phyloP scores from a whole-genome alignment of 2,888 invertebrate species.

The Strigamia crassipes region DNA sequence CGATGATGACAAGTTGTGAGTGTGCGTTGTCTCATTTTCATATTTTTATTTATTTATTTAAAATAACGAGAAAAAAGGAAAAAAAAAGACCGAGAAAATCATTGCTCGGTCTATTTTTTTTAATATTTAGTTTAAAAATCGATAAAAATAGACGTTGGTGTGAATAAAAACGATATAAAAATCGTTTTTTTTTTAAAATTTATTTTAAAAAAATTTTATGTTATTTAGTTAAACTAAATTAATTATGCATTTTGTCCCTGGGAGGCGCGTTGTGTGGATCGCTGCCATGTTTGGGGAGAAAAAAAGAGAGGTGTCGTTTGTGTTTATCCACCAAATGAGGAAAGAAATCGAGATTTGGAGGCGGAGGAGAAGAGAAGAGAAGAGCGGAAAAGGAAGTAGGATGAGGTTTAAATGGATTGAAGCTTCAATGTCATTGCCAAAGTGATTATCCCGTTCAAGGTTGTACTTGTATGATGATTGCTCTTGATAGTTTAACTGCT shows the following conservation, averaged over 20 bases:
- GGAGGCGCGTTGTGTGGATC: not conserved
- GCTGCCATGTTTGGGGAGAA: not conserved
- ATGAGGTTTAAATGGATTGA: constrained; percentile 42
- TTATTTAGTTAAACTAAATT: too few relatives aligned
- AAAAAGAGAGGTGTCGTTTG: not conserved
- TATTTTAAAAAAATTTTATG: too few relatives aligned
- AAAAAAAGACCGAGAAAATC: too few relatives aligned
- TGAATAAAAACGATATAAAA: too few relatives aligned
- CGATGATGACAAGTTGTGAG: constrained; percentile 18
- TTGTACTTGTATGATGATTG: constrained; percentile 25
- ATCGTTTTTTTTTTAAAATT: not conserved
- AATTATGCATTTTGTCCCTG: not conserved
- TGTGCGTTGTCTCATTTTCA: not conserved
- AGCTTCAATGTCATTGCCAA: constrained; percentile 37
- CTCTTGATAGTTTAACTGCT: constrained; percentile 31
- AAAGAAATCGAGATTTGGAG: not conserved
- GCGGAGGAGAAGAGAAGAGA: not conserved
- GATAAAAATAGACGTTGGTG: not conserved
- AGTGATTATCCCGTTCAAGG: constrained; percentile 39
- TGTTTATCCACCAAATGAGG: constrained; percentile 38
- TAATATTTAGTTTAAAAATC: not conserved
- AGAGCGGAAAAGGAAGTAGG: constrained; percentile 37
- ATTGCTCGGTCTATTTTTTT: not conserved
- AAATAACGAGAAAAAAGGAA: not conserved
- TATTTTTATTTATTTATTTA: not conserved